These are phyloP conservation scores for Ispidina lecontei DNA, from an alignment of 2,797 vertebrate genomes.

Conservation along the genomic window DNA sequence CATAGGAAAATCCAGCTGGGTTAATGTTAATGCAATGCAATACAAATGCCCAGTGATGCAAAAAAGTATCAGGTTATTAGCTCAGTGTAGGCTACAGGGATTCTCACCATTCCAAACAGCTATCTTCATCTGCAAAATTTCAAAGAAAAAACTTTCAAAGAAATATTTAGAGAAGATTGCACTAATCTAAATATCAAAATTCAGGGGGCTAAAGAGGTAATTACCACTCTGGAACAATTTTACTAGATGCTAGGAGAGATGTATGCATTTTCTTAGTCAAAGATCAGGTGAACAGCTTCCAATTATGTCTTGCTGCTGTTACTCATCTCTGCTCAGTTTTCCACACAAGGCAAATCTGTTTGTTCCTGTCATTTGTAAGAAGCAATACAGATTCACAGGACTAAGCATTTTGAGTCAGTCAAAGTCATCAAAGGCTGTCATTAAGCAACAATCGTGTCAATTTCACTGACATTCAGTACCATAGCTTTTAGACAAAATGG, in stretches of 20 bases:
- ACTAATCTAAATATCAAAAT: neutral
- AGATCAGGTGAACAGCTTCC: neutral
- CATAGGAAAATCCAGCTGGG: constrained; percentile 57
- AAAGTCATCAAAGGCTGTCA: neutral
- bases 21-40: constrained; percentile 37
- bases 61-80: constrained; percentile 14
- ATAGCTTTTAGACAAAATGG: neutral
- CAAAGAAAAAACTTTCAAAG: neutral
- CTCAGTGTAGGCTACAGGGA: neutral
- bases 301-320: neutral
- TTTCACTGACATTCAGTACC: neutral
- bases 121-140: neutral
- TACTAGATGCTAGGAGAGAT: neutral
- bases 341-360: neutral
- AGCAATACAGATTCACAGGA: neutral
- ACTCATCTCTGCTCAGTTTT: neutral
- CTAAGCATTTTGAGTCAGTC: neutral
- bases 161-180: neutral
- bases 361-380: neutral
- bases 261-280: neutral
- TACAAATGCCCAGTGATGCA: neutral
- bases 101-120: neutral
- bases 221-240: neutral
- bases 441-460: neutral
- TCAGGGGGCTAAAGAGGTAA: neutral